Conservation (phyloP, 2,113 vertebrate genomes). For the Panurus biarmicus region DNA sequence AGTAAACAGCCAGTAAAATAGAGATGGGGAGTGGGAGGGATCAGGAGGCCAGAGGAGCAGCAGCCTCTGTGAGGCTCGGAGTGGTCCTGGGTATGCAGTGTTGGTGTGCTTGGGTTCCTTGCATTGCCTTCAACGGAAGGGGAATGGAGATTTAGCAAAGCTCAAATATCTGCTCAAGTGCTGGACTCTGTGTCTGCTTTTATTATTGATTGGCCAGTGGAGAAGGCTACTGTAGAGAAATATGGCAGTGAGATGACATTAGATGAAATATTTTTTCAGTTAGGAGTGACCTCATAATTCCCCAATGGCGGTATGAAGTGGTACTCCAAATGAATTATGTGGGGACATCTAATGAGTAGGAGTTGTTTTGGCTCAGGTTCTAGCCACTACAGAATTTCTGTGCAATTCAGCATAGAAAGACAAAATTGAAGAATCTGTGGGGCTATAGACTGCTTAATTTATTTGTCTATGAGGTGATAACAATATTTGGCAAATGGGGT, state of each 20-base stretch:
- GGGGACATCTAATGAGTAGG: background rate
- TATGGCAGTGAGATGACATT: background rate
- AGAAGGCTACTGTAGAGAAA: background rate
- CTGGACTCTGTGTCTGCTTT: background rate
- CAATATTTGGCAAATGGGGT: background rate
- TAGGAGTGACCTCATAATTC: background rate
- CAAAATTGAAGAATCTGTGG: background rate
- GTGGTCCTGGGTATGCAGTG: background rate
- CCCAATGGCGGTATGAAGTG: background rate
- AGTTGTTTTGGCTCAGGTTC: background rate
- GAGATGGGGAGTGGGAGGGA: rapidly evolving
- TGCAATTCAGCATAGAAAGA: background rate
- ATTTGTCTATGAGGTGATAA: background rate
- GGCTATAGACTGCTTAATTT: background rate
- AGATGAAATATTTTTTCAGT: background rate
- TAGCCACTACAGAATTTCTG: background rate
- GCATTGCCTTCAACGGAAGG: background rate
- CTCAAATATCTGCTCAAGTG: background rate
- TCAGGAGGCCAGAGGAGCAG: background rate
- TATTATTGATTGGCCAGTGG: background rate
- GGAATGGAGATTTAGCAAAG: background rate
- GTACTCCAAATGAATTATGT: background rate
- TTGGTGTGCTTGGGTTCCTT: background rate
- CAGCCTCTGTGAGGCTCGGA: background rate
- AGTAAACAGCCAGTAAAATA: background rate